Base-by-base conservation (phyloP, 2,888 invertebrate species). In the Netelia inedita region DNA sequence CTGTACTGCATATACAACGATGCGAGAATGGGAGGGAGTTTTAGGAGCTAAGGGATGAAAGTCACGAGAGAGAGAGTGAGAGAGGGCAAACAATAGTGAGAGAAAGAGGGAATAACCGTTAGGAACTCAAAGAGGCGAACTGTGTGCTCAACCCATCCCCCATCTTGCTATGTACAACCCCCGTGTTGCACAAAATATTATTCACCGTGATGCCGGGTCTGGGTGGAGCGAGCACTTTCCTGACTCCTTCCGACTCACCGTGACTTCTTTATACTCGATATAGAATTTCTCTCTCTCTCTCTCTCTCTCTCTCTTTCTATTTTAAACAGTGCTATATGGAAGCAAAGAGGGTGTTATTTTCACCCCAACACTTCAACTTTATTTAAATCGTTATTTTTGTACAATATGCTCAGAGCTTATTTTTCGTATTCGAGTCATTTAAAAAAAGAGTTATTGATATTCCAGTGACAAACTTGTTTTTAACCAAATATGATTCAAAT, bases 361-460 rank as follows among this genome's bases (percentile, higher is more conserved):
- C 73, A 87, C 87, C 9, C 41, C 23, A 50, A 69, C 50, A 79
- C 28, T 72, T 75, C 89, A 92, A 92, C 92, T 92, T 91, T 90
- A 92, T 92, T 92, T 90, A 92, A 92, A 90, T 92, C 91, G 87
- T 88, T 88, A 88, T 91, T 88, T 88, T 89, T 90, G 89, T 89
- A 88, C 85, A 85, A 87, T 84, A 85, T 83, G 87, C 86, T 88
- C 84, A 82, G 85, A 85, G 87, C 86, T 87, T 89, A 91, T 88
- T 91, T 90, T 91, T 88, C 89, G 90, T 90, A 90, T 89, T 35
- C 89, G 88, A 85, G 85, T 35, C 88, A 90, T 89, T 88, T 85
- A 86, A 87, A 21, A 41, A 19, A 9, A 21, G 57, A 57, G 57
- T 57, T 46, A 35, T 35, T 35, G 5, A 6, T 35, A 35, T 6